phyloP scores from a whole-genome alignment of 2,113 vertebrate genomes.

The Macquaria australasica region DNA sequence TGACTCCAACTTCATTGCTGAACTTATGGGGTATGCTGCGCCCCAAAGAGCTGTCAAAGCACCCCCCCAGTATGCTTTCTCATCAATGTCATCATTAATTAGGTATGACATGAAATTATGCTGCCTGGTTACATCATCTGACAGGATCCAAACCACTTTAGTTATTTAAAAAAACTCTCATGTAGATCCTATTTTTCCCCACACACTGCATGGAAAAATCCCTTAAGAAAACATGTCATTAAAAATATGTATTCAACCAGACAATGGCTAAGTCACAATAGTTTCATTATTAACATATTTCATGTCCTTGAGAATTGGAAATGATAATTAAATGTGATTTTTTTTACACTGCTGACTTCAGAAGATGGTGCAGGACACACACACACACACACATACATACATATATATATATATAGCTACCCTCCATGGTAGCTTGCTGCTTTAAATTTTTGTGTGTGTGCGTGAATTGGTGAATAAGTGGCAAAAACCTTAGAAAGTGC shows the following conservation, averaged over 20 bases:
- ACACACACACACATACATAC: too few species aligned
- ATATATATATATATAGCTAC: too few species aligned
- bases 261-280: neutral
- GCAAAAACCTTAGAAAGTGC: too few species aligned
- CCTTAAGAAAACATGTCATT: neutral
- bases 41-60: slow-evolving; percentile 36
- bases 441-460: too few species aligned
- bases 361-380: neutral
- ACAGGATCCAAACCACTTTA: slow-evolving; percentile 4
- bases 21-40: slow-evolving; percentile 7
- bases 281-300: neutral
- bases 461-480: too few species aligned
- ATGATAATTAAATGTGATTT: slow-evolving; percentile 2
- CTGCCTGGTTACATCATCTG: slow-evolving; percentile 4
- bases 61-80: slow-evolving; percentile 10
- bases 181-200: neutral
- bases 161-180: slow-evolving; percentile 3
- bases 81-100: slow-evolving; percentile 52
- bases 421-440: too few species aligned
- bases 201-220: neutral
- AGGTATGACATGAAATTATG: slow-evolving; percentile 17
- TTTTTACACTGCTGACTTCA: neutral
- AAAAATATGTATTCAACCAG: neutral
- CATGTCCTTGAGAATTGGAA: neutral
- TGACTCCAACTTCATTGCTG: neutral